Evolutionary conservation across 2,113 vertebrate species (phyloP), one percentile per base, ranked within the genome.

Genomic region (Hippoglossus stenolepis): DNA sequence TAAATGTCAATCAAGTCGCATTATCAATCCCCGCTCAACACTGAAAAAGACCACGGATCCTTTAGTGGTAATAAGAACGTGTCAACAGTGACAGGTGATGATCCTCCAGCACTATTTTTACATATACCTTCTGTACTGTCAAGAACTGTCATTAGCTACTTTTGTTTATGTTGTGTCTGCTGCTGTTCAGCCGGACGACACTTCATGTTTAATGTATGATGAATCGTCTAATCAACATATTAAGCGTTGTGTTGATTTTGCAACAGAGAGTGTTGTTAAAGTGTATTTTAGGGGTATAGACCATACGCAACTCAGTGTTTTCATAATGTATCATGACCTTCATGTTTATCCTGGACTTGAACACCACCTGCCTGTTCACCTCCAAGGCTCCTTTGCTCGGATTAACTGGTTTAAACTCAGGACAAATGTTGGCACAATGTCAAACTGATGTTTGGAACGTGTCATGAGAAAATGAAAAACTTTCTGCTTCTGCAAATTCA

Each of bases 91-190:
- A 23, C 79, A 87, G 88, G 90, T 70, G 86, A 85, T 75, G 78
- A 89, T 84, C 85, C 80, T 47, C 77, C 3, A 38, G 56, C 61
- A 80, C 91, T 91, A 91, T 90, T 90, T 89, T 82, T 89, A 89
- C 79, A 85, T 70, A 9, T 60, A 77, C 47, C 71, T 43, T 51
- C 31, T 31, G 31, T 7, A 5, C 65, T 75, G 69, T 77, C 28
- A 28, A 54, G n/a, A 68, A 3, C 23, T 68, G 67, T 74, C 65
- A 51, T 45, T 56, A 64, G 51, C 66, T 23, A 11, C 53, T 58
- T 14, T 47, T 51, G 12, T 43, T 31, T 12, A 5, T 53, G 17
- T 43, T 4, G 61, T 5, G 40, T 62, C 1, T 23, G 8, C 20
- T 65, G 21, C 40, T 35, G 26, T 45, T 58, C 24, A 49, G 43